These are phyloP conservation scores for Mareca strepera DNA, from an alignment of 2,797 vertebrate species.

Conservation along the genomic window DNA sequence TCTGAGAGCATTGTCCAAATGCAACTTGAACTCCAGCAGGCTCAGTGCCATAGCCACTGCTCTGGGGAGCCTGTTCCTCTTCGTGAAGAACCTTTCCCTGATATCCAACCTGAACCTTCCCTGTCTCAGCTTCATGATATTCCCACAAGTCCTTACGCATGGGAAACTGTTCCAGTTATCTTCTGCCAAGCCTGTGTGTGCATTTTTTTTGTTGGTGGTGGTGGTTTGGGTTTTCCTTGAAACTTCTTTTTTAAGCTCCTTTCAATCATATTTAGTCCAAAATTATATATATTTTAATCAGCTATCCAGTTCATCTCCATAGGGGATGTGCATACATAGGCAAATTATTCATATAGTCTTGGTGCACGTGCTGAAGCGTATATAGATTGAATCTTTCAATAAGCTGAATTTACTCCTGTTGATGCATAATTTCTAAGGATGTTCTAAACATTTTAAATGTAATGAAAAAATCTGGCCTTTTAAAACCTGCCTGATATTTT, in stretches of 20 bases:
- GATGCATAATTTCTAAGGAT: neutral
- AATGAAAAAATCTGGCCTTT: constrained; percentile 15
- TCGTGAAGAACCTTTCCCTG: neutral
- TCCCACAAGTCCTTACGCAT: neutral
- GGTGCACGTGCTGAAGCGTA: neutral
- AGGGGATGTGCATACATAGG: neutral
- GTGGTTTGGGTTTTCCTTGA: neutral
- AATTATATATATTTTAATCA: neutral
- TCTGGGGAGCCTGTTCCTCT: no score
- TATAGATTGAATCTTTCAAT: neutral
- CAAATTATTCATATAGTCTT: neutral
- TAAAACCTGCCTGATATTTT: constrained; percentile 41
- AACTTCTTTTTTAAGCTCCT: neutral
- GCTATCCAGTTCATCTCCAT: neutral
- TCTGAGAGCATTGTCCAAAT: no score
- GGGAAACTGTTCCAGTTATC: neutral
- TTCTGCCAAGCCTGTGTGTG: neutral
- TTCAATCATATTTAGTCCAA: neutral
- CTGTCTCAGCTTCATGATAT: no score
- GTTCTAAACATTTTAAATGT: neutral
- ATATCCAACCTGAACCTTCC: no score
- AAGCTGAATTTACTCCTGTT: neutral
- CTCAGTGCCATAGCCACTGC: no score
- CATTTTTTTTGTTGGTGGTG: neutral
- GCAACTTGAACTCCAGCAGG: no score